A percentile compares a stretch with the other conserved stretches of the same genome.
Conservation (phyloP, 2,797 vertebrate species). For the Mus caroli region DNA sequence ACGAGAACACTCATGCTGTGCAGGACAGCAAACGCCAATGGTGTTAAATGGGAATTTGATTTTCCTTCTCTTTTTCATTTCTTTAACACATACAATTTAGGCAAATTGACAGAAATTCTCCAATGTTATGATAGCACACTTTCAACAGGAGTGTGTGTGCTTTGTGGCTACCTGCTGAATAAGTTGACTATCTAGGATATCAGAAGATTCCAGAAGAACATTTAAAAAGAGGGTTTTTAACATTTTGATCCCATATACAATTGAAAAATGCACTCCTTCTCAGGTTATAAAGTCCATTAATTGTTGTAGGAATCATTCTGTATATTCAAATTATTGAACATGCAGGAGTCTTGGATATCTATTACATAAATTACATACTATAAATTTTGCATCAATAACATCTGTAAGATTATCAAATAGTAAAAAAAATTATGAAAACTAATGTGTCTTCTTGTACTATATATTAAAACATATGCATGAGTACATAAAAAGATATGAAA, state of each 20-base stretch:
- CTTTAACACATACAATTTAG: conserved; percentile 10
- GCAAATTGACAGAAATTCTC: conserved; percentile 16
- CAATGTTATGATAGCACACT: conserved; percentile 12
- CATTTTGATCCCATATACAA: background rate
- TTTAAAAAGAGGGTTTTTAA: background rate
- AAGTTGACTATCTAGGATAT: background rate
- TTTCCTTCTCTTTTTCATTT: background rate
- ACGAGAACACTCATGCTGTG: background rate
- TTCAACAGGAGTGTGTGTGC: background rate
- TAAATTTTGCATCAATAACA: background rate
- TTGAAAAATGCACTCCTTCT: background rate
- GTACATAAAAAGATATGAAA: background rate
- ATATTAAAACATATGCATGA: background rate
- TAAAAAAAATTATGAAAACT: conserved; percentile 18
- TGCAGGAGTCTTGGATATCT: background rate
- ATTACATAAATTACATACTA: background rate
- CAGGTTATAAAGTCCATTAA: background rate
- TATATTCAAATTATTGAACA: background rate
- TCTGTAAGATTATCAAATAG: background rate
- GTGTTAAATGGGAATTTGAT: background rate
- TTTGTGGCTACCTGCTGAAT: background rate
- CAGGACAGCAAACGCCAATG: background rate
- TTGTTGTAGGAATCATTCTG: background rate
- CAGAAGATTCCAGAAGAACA: background rate
- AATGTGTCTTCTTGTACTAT: background rate